phyloP scores from a whole-genome alignment of 2,113 vertebrate species.

The Trachemys scripta region DNA sequence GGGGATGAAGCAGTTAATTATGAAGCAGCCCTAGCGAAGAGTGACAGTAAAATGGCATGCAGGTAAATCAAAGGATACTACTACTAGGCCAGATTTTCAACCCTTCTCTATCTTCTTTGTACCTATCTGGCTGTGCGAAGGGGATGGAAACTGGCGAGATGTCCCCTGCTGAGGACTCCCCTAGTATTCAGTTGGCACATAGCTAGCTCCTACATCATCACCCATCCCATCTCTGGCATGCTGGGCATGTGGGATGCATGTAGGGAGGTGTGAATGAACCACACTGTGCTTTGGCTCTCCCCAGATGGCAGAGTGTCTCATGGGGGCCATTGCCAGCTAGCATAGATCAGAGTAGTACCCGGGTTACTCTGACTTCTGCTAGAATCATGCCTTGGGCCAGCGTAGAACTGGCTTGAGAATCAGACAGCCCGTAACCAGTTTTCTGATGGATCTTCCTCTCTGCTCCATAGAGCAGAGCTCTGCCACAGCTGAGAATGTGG shows the following conservation, averaged over 20 bases:
- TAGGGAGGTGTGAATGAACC: neutral
- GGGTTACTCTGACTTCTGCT: neutral
- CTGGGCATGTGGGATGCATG: neutral
- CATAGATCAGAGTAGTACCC: neutral
- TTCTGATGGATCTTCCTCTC: neutral
- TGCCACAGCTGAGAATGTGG: slow-evolving; percentile 6
- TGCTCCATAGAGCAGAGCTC: neutral
- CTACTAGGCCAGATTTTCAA: slow-evolving; percentile 15
- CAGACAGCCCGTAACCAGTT: neutral
- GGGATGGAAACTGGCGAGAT: neutral
- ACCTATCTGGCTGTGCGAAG: neutral
- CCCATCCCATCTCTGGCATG: neutral
- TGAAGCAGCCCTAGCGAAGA: neutral
- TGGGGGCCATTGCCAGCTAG: neutral
- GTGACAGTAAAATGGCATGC: neutral
- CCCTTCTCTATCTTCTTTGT: neutral
- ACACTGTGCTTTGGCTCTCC: neutral
- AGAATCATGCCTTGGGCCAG: neutral
- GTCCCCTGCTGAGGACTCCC: neutral
- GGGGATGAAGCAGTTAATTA: slow-evolving; percentile 52
- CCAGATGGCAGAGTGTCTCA: neutral
- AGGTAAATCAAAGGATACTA: neutral
- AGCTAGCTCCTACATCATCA: accelerated
- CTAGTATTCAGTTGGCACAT: neutral
- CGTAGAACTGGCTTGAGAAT: neutral